These are phyloP conservation scores for Syngnathoides biaculeatus DNA, from an alignment of 2,113 vertebrate species.

Conservation along the genomic window DNA sequence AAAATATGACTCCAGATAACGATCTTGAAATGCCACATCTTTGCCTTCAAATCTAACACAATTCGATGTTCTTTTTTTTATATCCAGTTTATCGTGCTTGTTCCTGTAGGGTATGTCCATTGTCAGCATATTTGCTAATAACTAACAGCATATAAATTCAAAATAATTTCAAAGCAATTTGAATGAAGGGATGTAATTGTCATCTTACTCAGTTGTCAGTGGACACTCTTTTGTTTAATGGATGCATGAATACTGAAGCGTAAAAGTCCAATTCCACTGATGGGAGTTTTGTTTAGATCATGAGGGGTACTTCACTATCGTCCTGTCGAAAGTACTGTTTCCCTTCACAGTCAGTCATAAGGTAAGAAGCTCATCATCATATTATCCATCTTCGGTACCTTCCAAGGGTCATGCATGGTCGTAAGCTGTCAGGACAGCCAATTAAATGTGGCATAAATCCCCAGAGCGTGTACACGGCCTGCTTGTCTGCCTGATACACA, in stretches of 20 bases:
- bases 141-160: background rate
- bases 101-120: too few species aligned
- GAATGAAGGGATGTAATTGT: background rate
- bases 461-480: conserved; percentile 10
- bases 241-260: background rate
- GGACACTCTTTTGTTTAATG: background rate
- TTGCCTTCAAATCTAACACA: too few species aligned
- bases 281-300: background rate
- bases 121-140: too few species aligned
- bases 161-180: background rate
- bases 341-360: background rate
- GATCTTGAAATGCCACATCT: too few species aligned
- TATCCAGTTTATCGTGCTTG: too few species aligned
- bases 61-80: too few species aligned
- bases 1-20: too few species aligned
- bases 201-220: background rate
- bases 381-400: background rate
- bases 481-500: conserved; percentile 11
- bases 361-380: background rate
- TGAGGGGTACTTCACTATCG: background rate
- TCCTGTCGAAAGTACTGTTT: background rate
- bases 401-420: conserved; percentile 9
- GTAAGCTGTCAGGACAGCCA: conserved; percentile 16
- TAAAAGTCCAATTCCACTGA: background rate
- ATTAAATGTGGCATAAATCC: conserved; percentile 15